Conservation (phyloP, 35 echinoderm and acorn worm genomes). For the Patiria miniata region DNA sequence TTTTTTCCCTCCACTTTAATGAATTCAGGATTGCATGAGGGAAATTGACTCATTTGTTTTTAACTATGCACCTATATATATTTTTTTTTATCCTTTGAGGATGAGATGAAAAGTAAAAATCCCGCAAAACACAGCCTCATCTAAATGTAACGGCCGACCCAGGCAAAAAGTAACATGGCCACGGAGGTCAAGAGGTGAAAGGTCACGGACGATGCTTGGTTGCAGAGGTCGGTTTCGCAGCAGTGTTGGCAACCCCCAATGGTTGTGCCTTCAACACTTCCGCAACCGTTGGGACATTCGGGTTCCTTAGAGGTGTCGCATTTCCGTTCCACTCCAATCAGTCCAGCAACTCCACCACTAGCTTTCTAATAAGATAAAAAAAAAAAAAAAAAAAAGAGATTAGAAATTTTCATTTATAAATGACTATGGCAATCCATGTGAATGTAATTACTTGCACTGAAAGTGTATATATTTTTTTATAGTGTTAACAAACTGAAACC, state of each 20-base stretch:
- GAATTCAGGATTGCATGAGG: too few species aligned
- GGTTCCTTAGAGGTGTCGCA: background rate
- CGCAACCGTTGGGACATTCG: background rate
- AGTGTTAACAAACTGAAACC: too few species aligned
- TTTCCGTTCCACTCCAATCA: background rate
- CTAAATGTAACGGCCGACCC: background rate
- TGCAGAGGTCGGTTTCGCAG: background rate
- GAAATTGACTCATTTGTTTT: too few species aligned
- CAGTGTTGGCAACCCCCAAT: background rate
- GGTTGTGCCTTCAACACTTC: background rate
- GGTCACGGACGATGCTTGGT: background rate
- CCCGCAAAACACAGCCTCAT: too few species aligned
- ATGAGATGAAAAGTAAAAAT: too few species aligned
- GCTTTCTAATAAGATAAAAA: background rate
- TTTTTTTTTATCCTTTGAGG: too few species aligned
- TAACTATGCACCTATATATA: too few species aligned
- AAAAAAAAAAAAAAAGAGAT: background rate
- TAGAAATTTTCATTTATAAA: too few species aligned
- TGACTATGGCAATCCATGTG: too few species aligned
- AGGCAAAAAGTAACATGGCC: background rate
- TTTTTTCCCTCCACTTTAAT: too few species aligned
- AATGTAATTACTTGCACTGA: too few species aligned
- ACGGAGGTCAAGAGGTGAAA: background rate
- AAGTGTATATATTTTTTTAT: too few species aligned
- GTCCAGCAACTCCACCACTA: background rate